Base-by-base conservation (phyloP, 2,113 vertebrate species). In the Quiscalus mexicanus region DNA sequence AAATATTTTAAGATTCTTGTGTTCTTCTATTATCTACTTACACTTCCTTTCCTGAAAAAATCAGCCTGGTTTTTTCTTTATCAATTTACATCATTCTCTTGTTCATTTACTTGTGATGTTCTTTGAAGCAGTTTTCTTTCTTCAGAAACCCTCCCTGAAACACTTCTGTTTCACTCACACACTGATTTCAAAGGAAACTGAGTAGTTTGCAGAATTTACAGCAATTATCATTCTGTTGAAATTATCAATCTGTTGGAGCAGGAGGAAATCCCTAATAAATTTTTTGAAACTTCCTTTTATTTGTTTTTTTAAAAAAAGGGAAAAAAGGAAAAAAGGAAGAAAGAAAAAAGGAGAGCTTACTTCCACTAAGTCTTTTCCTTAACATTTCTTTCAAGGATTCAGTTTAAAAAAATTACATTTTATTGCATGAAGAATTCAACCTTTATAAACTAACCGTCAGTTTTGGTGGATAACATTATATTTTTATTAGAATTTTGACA, bases 341-440 rank as follows among this genome's bases (percentile, higher is more conserved):
- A 33, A 15, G 5, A 4, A 8, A 1, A 18, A 5, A 20, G 5
- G 21, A 63, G 2, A 20, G 6, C 49, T 62, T 67, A 42, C 3
- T 68, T 69, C 25, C 50, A 37, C 4, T 9, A n/a, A 11, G 2
- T 17, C 17, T 47, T 87, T 86, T 21, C 12, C 6, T 12, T 30
- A 35, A 33, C 0, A 33, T 0, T 55, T 44, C 68, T 64, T 71
- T 53, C 7, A 44, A 74, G 4, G 3, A 41, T 59, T 73, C 33
- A 4, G 4, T 59, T 35, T 3, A 11, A 37, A 78, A 74, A 23
- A 47, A 25, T 12, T 50, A 18, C 3, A 21, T 67, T 82, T 75
- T 59, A 35, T 75, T 75, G 23, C 42, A 59, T 27, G 5, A 64
- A 70, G 50, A 85, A 55, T 1, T 30, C 3, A 3, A 39, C 5